Percentiles rank a stretch among this genome's conserved stretches.
Evolutionary conservation across 2,113 vertebrate species (phyloP).

Genomic region (Columba livia): DNA sequence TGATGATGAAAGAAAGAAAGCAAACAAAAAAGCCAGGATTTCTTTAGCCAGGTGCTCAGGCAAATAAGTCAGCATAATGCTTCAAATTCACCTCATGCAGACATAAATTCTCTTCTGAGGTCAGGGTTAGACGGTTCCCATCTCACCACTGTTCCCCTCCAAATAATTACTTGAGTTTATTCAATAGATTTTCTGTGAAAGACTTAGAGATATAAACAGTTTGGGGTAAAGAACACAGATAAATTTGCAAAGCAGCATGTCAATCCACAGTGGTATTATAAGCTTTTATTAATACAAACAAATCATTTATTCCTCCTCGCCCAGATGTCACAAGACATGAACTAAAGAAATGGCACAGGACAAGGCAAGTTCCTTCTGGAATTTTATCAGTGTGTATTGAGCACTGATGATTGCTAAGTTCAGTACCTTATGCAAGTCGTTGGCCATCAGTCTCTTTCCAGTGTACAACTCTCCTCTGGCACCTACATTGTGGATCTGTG

Average conservation of each 20-base stretch:
- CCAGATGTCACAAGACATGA: background rate
- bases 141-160: background rate
- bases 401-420: background rate
- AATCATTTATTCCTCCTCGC: background rate
- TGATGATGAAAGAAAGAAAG: background rate
- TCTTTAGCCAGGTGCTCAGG: background rate
- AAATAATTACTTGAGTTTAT: conserved; percentile 37
- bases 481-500: background rate
- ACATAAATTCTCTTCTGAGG: background rate
- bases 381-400: background rate
- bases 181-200: conserved; percentile 42
- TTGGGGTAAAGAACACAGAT: background rate
- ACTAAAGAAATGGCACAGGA: background rate
- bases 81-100: conserved; percentile 28
- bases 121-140: background rate
- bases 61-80: background rate
- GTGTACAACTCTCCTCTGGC: background rate
- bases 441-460: background rate
- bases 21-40: background rate
- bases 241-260: background rate
- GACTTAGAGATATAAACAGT: background rate
- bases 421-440: background rate
- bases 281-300: conserved; percentile 13
- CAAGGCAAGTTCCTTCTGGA: background rate
- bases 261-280: background rate